These are phyloP conservation scores for Drosophila acutilabella DNA, from an alignment of 2,888 invertebrate species.

Conservation along the genomic window DNA sequence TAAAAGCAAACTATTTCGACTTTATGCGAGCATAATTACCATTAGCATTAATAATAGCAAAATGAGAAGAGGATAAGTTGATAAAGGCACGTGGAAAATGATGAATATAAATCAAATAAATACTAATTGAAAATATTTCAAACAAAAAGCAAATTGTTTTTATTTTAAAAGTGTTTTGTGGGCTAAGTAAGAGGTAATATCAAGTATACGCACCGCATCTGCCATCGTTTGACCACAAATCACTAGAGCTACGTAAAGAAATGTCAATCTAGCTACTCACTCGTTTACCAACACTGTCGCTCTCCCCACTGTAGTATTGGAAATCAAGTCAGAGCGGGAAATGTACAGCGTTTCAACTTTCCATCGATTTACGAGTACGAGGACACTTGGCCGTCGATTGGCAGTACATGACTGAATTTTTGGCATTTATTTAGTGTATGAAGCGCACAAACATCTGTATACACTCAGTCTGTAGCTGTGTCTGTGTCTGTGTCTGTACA, in stretches of 20 bases:
- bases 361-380: constrained; percentile 22
- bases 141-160: constrained; percentile 37
- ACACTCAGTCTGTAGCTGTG: neutral
- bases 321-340: constrained; percentile 11
- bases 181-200: too few species aligned
- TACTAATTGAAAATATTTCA: constrained; percentile 71
- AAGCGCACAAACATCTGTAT: constrained; percentile 2
- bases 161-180: neutral
- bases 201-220: neutral
- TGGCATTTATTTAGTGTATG: constrained; percentile 21
- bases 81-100: constrained; percentile 26
- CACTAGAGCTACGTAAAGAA: constrained; percentile 2
- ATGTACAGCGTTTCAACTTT: constrained; percentile 3
- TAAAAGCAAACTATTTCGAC: constrained; percentile 61
- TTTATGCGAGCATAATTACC: constrained; percentile 63
- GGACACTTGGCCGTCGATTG: constrained; percentile 36
- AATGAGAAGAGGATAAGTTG: constrained; percentile 16
- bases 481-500: constrained; percentile 10
- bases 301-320: constrained; percentile 1
- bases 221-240: neutral
- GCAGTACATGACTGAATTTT: constrained; percentile 39
- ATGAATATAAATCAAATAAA: constrained; percentile 69
- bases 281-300: neutral
- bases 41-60: constrained; percentile 53
- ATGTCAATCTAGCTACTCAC: neutral